These are phyloP conservation scores for Paralvinella palmiformis DNA, from an alignment of 1,140 invertebrate species.

Conservation along the genomic window DNA sequence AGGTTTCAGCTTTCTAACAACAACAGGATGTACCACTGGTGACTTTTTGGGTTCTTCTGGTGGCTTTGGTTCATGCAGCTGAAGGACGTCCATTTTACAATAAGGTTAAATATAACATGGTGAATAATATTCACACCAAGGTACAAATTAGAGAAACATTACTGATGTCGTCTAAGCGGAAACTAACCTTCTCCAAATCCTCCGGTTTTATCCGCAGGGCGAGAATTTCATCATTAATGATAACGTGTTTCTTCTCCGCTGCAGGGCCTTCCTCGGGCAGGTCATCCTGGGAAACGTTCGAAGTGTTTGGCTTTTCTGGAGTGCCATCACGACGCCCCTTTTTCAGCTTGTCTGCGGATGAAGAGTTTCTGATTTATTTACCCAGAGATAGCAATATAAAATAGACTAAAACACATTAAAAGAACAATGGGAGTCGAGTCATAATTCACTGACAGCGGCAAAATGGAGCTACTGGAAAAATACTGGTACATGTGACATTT, in stretches of 20 bases:
- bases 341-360: conserved; percentile 31
- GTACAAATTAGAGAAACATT: not conserved
- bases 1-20: conserved; percentile 36
- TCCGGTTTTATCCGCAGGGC: conserved; percentile 43
- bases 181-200: conserved; percentile 36
- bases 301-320: conserved; percentile 41
- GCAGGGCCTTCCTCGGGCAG: conserved; percentile 27
- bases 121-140: too few relatives aligned
- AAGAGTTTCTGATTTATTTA: too few relatives aligned
- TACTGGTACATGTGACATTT: too few relatives aligned
- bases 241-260: conserved; percentile 29
- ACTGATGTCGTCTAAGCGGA: not conserved
- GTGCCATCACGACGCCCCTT: conserved; percentile 35
- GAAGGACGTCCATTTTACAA: too few relatives aligned
- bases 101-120: too few relatives aligned
- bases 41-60: conserved; percentile 20
- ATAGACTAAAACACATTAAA: too few relatives aligned
- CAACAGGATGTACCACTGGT: conserved; percentile 20
- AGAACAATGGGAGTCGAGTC: too few relatives aligned
- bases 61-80: conserved; percentile 32
- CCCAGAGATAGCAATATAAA: too few relatives aligned
- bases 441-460: too few relatives aligned
- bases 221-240: conserved; percentile 45
- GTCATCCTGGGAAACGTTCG: conserved; percentile 35
- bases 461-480: too few relatives aligned